Evolutionary conservation across 1,140 invertebrate genomes (phyloP).

Genomic region (Apocrypta bakeri): DNA sequence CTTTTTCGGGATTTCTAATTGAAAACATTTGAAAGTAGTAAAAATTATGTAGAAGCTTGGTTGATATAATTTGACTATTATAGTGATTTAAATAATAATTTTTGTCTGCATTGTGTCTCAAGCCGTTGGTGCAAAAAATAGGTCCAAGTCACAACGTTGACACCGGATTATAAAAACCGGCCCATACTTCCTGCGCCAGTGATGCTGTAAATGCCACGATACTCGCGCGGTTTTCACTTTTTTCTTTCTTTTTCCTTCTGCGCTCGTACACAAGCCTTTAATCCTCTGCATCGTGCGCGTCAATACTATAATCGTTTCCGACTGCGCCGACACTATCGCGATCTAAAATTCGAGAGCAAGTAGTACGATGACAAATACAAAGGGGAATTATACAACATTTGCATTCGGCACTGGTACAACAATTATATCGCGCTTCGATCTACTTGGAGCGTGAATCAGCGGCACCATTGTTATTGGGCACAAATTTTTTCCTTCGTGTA

Average conservation of each 20-base stretch:
- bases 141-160: neutral
- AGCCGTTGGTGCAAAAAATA: slow-evolving; percentile 8
- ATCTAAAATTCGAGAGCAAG: neutral
- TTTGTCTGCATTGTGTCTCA: neutral
- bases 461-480: neutral
- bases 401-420: neutral
- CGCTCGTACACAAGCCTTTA: neutral
- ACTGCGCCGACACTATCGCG: neutral
- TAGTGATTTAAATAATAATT: no score
- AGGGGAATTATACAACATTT: slow-evolving; percentile 1
- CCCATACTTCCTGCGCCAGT: slow-evolving; percentile 19
- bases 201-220: neutral
- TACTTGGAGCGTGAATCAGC: neutral
- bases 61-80: no score
- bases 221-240: neutral
- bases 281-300: neutral
- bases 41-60: no score
- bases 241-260: neutral
- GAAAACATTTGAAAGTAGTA: no score
- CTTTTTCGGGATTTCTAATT: no score
- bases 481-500: neutral
- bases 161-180: slow-evolving; percentile 25
- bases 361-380: neutral
- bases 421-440: neutral
- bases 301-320: neutral